These are phyloP conservation scores for Branchinecta sandiegonensis DNA, from an alignment of 2,888 invertebrate species.

Conservation along the genomic window DNA sequence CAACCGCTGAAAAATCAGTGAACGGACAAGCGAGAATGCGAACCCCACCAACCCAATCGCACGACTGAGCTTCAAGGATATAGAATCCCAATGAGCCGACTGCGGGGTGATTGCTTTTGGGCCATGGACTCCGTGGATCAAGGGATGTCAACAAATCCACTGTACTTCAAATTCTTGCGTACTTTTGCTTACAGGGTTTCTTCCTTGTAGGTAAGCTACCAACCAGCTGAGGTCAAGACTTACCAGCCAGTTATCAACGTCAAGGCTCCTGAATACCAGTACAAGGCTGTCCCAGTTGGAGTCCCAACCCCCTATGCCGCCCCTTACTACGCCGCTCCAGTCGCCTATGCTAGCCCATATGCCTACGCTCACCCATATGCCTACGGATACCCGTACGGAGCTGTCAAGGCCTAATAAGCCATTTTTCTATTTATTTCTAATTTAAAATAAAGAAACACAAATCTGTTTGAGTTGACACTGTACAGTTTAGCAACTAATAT, in stretches of 20 bases:
- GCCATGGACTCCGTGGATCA: too few relatives aligned
- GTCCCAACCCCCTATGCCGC: conserved; percentile 13
- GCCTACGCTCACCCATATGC: too few relatives aligned
- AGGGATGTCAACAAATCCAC: too few relatives aligned
- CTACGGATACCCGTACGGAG: not conserved
- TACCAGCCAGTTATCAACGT: conserved; percentile 17
- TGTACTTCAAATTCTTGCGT: too few relatives aligned
- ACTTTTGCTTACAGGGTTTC: not conserved
- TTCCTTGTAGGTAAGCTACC: conserved; percentile 16
- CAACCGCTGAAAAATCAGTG: too few relatives aligned
- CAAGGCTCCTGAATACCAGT: conserved; percentile 18
- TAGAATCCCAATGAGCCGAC: too few relatives aligned
- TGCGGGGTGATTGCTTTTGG: too few relatives aligned
- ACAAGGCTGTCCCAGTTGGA: conserved; percentile 18
- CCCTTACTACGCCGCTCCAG: conserved; percentile 11
- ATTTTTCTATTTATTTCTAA: conserved; percentile 12
- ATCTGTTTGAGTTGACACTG: too few relatives aligned
- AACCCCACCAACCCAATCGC: too few relatives aligned
- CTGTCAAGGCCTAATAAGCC: not conserved
- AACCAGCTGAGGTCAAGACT: conserved; percentile 16
- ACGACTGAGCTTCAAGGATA: too few relatives aligned
- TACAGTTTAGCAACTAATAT: too few relatives aligned
- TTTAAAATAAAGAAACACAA: not conserved
- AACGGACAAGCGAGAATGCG: too few relatives aligned
- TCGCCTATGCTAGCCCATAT: not conserved